A percentile compares a stretch with the other conserved stretches of the same genome.
Evolutionary conservation across 2,888 invertebrate species (phyloP).

Genomic region (Protophormia terraenovae): DNA sequence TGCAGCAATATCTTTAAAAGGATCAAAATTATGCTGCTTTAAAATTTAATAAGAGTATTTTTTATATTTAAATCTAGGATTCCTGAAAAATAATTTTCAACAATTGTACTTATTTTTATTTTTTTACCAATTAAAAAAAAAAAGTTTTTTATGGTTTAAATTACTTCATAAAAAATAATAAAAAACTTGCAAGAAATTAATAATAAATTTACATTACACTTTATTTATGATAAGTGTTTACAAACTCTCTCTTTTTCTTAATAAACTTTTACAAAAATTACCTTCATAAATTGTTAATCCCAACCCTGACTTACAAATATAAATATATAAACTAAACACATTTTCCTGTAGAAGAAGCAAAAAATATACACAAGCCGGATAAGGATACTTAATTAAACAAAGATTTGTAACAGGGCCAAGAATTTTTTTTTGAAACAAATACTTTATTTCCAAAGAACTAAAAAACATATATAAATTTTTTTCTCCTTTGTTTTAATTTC

Average conservation of each 20-base stretch:
- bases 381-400: conserved; percentile 52
- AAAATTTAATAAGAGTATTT: no score
- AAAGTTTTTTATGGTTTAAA: background rate
- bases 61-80: no score
- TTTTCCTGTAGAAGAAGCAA: background rate
- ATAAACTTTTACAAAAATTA: background rate
- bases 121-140: background rate
- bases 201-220: background rate
- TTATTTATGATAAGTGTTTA: background rate
- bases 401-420: conserved; percentile 51
- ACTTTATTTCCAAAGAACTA: conserved; percentile 5
- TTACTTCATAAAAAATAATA: background rate
- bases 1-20: no score
- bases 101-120: no score
- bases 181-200: background rate
- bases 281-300: conserved; percentile 11
- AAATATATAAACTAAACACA: background rate
- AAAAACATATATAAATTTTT: background rate
- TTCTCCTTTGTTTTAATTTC: conserved; percentile 28
- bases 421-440: conserved; percentile 29
- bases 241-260: background rate
- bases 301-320: background rate
- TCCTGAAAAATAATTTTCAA: no score
- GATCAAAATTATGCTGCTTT: no score
- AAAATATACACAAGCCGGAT: conserved; percentile 13